A percentile compares a stretch with the other conserved stretches of the same genome.
Conservation (phyloP, 2,888 invertebrate species). For the Toxonevra muliebris region DNA sequence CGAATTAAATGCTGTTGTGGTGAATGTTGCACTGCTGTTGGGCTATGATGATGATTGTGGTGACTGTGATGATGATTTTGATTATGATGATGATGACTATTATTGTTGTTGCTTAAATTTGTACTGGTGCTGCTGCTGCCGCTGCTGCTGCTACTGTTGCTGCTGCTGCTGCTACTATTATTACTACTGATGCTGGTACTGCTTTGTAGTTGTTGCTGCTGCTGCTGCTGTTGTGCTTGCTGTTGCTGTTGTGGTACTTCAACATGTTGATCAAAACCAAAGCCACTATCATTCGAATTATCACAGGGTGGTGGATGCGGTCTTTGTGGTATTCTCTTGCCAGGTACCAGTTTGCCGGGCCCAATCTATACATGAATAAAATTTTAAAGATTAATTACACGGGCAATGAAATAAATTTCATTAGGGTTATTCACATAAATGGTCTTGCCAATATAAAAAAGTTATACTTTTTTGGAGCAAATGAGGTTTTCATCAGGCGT, state of each 20-base stretch:
- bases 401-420: no score
- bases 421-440: no score
- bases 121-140: slow-evolving; percentile 32
- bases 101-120: slow-evolving; percentile 29
- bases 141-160: slow-evolving; percentile 26
- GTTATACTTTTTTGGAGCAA: no score
- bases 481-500: no score
- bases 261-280: slow-evolving; percentile 82
- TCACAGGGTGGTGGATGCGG: slow-evolving; percentile 74
- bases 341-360: slow-evolving; percentile 62
- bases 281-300: slow-evolving; percentile 89
- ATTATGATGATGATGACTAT: slow-evolving; percentile 39
- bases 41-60: slow-evolving; percentile 38
- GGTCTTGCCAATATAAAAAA: no score
- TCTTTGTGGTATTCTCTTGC: slow-evolving; percentile 62
- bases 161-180: slow-evolving; percentile 27
- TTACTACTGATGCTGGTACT: slow-evolving; percentile 37
- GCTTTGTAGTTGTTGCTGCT: slow-evolving; percentile 31
- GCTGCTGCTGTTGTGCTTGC: slow-evolving; percentile 35
- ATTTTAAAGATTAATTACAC: neutral
- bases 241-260: slow-evolving; percentile 65
- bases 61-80: slow-evolving; percentile 27
- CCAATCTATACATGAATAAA: slow-evolving; percentile 49
- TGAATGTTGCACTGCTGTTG: slow-evolving; percentile 48
- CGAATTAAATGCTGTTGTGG: slow-evolving; percentile 61